phyloP scores from a whole-genome alignment of 2,113 vertebrate genomes.

The Podarcis raffonei region DNA sequence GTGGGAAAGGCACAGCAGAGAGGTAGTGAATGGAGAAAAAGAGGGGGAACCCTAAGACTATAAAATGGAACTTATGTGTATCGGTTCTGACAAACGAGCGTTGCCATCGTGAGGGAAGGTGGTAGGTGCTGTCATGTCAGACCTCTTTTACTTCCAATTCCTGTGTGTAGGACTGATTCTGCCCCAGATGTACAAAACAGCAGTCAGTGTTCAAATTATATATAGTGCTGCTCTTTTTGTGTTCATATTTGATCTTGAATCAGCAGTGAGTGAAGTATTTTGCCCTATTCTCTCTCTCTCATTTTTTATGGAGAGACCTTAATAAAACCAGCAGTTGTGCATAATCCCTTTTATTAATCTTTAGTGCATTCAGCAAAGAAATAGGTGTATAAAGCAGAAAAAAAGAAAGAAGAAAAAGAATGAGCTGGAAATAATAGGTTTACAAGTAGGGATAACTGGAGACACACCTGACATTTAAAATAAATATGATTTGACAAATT shows the following conservation, averaged over 20 bases:
- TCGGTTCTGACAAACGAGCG: too few species aligned
- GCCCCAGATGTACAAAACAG: neutral
- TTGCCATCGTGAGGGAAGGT: too few species aligned
- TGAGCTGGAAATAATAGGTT: neutral
- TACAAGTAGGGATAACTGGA: neutral
- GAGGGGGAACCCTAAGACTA: too few species aligned
- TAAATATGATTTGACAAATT: slow-evolving; percentile 3
- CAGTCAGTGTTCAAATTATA: neutral
- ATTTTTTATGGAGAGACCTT: neutral
- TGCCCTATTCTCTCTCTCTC: neutral
- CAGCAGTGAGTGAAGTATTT: neutral
- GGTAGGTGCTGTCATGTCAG: too few species aligned
- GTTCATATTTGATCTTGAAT: neutral
- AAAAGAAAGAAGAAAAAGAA: neutral
- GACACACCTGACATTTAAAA: neutral
- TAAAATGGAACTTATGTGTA: too few species aligned
- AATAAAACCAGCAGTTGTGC: neutral
- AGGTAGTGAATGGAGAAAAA: too few species aligned
- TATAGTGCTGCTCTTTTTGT: neutral
- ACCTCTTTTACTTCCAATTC: neutral
- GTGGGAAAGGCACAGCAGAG: too few species aligned
- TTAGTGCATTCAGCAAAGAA: neutral
- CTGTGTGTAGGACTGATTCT: neutral
- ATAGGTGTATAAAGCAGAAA: neutral
- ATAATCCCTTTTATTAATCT: slow-evolving; percentile 16